Conservation (phyloP, 2,888 invertebrate species). For the Caenorhabditis sulstoni region DNA sequence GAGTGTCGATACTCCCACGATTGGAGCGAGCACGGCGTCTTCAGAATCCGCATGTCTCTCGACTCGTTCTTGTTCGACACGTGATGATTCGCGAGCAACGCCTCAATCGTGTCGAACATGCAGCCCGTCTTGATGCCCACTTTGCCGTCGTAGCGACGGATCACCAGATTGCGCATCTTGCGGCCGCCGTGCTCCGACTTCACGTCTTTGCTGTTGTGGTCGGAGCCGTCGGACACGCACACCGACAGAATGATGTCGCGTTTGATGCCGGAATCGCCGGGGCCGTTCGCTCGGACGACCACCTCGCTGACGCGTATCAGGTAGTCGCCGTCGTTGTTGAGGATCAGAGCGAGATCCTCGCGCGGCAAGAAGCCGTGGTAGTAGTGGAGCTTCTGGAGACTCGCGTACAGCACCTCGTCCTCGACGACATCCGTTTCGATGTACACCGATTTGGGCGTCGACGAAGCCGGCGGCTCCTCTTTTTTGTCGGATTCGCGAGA, state of each 20-base stretch:
- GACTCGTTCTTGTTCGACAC: conserved; percentile 21
- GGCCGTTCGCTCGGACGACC: conserved; percentile 13
- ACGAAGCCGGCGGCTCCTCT: conserved; percentile 14
- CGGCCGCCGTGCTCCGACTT: conserved; percentile 21
- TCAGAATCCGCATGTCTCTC: conserved; percentile 31
- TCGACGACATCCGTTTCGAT: conserved; percentile 40
- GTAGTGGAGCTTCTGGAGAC: conserved; percentile 35
- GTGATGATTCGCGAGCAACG: conserved; percentile 28
- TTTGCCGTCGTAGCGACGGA: conserved; percentile 36
- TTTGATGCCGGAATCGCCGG: conserved; percentile 15
- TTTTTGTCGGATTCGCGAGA: conserved; percentile 1
- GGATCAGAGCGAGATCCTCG: conserved; percentile 37
- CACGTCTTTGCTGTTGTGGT: neutral
- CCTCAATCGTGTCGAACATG: conserved; percentile 31
- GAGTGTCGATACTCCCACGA: conserved; percentile 53
- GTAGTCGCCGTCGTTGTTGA: conserved; percentile 52
- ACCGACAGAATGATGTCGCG: conserved; percentile 45
- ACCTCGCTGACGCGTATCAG: conserved; percentile 57
- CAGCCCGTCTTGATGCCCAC: conserved; percentile 18
- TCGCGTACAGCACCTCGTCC: conserved; percentile 35
- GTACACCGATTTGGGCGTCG: conserved; percentile 14
- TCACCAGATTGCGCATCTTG: conserved; percentile 46
- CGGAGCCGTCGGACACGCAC: conserved; percentile 17
- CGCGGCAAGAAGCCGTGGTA: conserved; percentile 59
- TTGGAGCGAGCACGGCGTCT: conserved; percentile 35